Percentiles rank a stretch among this genome's conserved stretches.
Evolutionary conservation across 1,140 invertebrate species (phyloP).

Genomic region (Heliothis virescens): DNA sequence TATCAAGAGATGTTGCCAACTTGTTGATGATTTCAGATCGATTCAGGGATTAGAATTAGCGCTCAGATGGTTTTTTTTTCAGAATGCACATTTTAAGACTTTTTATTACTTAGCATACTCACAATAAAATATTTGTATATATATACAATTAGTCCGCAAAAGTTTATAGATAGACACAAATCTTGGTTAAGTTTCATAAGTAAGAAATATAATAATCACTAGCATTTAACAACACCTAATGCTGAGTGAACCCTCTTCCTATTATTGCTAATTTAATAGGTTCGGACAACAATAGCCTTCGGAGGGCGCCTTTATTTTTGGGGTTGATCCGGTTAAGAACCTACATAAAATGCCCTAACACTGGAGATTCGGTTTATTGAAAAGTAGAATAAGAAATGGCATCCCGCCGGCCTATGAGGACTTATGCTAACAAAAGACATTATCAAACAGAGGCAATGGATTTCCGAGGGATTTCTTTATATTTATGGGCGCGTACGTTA

Average conservation of each 20-base stretch:
- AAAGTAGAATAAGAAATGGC: slow-evolving; percentile 44
- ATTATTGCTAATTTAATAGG: slow-evolving; percentile 38
- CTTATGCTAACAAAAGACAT: slow-evolving; percentile 47
- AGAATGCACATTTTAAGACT: background rate
- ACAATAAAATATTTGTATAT: no score
- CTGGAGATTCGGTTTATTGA: slow-evolving; percentile 45
- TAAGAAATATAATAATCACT: background rate
- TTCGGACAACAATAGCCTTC: slow-evolving; percentile 37
- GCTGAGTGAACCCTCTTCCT: slow-evolving; percentile 7
- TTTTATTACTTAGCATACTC: no score
- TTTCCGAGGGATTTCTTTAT: slow-evolving; percentile 40
- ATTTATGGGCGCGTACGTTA: slow-evolving; percentile 39
- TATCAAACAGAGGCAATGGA: slow-evolving; percentile 43
- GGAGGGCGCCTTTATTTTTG: slow-evolving; percentile 37
- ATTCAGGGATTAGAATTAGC: no score
- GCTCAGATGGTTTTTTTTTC: no score
- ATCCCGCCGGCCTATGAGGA: slow-evolving; percentile 36
- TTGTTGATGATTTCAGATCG: background rate
- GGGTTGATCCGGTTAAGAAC: slow-evolving; percentile 42
- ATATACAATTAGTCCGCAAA: no score
- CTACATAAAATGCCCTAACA: slow-evolving; percentile 38
- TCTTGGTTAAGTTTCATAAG: no score
- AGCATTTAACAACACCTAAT: background rate
- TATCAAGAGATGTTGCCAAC: slow-evolving; percentile 6
- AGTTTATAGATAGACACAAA: no score